Conservation (phyloP, 2,113 vertebrate genomes). For the Paramormyrops kingsleyae region DNA sequence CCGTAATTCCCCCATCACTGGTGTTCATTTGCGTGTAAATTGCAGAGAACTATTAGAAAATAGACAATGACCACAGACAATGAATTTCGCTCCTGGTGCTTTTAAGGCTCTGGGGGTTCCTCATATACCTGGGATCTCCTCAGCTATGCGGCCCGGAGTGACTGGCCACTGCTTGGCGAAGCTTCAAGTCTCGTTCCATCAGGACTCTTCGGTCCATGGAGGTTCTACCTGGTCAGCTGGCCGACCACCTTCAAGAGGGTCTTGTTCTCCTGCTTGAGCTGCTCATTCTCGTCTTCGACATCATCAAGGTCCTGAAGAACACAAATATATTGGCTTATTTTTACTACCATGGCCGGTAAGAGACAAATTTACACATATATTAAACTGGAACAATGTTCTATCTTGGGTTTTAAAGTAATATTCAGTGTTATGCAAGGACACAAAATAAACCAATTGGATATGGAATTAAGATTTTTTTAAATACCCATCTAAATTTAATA, state of each 20-base stretch:
- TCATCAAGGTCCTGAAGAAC: conserved; percentile 88
- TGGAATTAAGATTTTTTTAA: background rate
- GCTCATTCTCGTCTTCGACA: conserved; percentile 96
- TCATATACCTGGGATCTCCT: background rate
- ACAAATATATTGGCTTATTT: background rate
- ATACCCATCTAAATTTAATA: background rate
- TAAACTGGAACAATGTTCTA: background rate
- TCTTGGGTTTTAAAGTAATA: background rate
- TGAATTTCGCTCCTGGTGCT: background rate
- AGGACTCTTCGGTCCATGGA: conserved; percentile 20
- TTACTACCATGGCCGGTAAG: background rate
- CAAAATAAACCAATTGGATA: background rate
- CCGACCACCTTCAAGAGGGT: conserved; percentile 98
- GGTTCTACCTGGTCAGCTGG: conserved; percentile 96
- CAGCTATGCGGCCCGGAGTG: background rate
- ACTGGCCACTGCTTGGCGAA: background rate
- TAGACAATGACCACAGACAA: background rate
- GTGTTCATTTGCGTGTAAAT: background rate
- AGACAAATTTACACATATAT: background rate
- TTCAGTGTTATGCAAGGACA: background rate
- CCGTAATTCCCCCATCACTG: background rate
- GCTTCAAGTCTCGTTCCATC: background rate
- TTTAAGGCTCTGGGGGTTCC: background rate
- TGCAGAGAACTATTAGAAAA: background rate
- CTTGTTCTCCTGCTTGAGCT: conserved; percentile 98